Conservation (phyloP, 2,797 vertebrate species). For the Masticophis lateralis region DNA sequence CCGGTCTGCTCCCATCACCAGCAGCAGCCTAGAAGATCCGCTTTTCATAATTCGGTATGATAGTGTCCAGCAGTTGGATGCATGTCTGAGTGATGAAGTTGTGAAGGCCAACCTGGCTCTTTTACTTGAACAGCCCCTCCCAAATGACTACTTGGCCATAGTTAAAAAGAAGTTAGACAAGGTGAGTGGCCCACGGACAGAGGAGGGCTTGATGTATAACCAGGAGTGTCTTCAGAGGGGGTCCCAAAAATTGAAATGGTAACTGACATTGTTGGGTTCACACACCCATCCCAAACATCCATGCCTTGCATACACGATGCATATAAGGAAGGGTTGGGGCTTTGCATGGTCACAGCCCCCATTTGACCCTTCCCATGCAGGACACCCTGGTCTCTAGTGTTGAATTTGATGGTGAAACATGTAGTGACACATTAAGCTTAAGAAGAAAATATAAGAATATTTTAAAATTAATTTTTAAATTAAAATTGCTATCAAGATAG, state of each 20-base stretch:
- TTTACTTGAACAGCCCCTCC: slow-evolving; percentile 35
- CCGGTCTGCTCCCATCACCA: fast-evolving
- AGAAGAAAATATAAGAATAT: not conserved
- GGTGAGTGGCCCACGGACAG: slow-evolving; percentile 40
- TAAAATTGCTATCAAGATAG: not conserved
- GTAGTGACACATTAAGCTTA: not conserved
- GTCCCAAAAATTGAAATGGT: not conserved
- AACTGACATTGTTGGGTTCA: not conserved
- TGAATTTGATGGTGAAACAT: not conserved
- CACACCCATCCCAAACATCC: not conserved
- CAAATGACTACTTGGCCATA: fast-evolving
- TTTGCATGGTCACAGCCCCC: not conserved
- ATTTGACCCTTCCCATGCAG: not conserved
- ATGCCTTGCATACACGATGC: not conserved
- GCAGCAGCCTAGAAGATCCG: not conserved
- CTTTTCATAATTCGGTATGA: fast-evolving
- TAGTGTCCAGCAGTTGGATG: slow-evolving; percentile 1
- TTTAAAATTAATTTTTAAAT: not conserved
- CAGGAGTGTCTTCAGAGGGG: not conserved
- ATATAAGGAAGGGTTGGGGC: not conserved
- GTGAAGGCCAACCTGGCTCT: slow-evolving; percentile 53
- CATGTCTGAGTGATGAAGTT: slow-evolving; percentile 48
- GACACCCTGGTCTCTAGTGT: not conserved
- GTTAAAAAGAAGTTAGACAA: slow-evolving; percentile 63
- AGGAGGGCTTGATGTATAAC: not conserved